These are phyloP conservation scores for Orycteropus afer DNA, from an alignment of 2,113 vertebrate species.

Conservation along the genomic window DNA sequence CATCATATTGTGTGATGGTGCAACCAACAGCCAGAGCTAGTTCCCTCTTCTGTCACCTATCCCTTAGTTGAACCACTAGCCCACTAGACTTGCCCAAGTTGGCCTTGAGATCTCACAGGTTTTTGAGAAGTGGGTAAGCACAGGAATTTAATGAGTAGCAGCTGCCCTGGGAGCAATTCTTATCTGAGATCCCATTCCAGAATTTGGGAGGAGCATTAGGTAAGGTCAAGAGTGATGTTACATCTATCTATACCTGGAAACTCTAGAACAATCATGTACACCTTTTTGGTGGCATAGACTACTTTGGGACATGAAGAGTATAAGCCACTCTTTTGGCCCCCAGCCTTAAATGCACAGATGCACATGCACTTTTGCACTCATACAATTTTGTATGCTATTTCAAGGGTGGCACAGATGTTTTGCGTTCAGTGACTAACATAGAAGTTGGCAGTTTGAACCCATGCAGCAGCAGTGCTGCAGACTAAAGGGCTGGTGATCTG, in stretches of 20 bases:
- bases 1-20: neutral
- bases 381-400: neutral
- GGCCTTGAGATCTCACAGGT: neutral
- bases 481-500: too few species aligned
- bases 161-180: neutral
- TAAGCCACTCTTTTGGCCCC: neutral
- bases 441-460: too few species aligned
- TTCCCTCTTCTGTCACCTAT: neutral
- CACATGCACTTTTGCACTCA: neutral
- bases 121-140: neutral
- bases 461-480: too few species aligned
- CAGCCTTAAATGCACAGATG: neutral
- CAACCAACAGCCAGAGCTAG: neutral
- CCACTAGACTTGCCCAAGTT: neutral
- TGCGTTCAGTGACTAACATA: too few species aligned
- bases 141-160: neutral
- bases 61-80: neutral
- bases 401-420: too few species aligned
- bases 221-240: neutral
- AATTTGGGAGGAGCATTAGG: neutral
- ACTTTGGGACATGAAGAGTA: neutral
- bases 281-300: neutral
- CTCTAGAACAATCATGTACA: neutral
- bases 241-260: neutral
- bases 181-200: neutral